phyloP scores from a whole-genome alignment of 2,888 invertebrate genomes.

The Phortica magna region DNA sequence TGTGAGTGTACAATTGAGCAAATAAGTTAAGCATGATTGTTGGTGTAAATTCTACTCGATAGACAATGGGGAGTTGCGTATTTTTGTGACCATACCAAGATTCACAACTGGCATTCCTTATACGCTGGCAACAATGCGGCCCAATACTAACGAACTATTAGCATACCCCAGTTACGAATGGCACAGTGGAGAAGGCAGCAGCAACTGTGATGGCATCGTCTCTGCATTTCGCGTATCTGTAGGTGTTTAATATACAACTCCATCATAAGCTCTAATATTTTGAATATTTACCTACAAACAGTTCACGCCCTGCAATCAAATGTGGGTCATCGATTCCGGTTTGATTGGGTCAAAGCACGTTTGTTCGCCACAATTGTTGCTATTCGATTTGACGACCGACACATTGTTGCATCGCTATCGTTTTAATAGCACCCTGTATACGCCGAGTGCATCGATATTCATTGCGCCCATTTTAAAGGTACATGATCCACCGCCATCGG shows the following conservation, averaged over 20 bases:
- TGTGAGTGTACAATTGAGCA: constrained; percentile 42
- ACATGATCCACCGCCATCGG: constrained; percentile 74
- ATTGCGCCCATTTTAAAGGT: constrained; percentile 79
- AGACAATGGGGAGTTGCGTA: constrained; percentile 74
- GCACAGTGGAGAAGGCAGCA: constrained; percentile 80
- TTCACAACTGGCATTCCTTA: constrained; percentile 85
- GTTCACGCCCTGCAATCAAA: constrained; percentile 82
- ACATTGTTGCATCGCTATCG: constrained; percentile 76
- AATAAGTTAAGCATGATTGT: not conserved
- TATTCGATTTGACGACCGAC: constrained; percentile 83
- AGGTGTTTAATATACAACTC: constrained; percentile 66
- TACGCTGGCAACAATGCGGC: constrained; percentile 80
- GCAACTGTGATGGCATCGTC: constrained; percentile 83
- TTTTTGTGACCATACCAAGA: constrained; percentile 86
- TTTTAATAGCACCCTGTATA: constrained; percentile 56
- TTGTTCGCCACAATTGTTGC: constrained; percentile 86
- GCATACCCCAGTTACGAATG: constrained; percentile 84
- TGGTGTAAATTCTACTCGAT: too few species aligned
- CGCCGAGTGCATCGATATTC: constrained; percentile 58
- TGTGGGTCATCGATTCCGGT: constrained; percentile 83
- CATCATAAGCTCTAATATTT: not conserved
- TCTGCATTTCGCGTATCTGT: constrained; percentile 88
- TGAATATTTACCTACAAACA: constrained; percentile 56
- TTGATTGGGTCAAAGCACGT: constrained; percentile 79
- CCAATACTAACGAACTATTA: constrained; percentile 72